These are phyloP conservation scores for Cossypha niveicapilla DNA, from an alignment of 2,797 vertebrate genomes.

Conservation along the genomic window DNA sequence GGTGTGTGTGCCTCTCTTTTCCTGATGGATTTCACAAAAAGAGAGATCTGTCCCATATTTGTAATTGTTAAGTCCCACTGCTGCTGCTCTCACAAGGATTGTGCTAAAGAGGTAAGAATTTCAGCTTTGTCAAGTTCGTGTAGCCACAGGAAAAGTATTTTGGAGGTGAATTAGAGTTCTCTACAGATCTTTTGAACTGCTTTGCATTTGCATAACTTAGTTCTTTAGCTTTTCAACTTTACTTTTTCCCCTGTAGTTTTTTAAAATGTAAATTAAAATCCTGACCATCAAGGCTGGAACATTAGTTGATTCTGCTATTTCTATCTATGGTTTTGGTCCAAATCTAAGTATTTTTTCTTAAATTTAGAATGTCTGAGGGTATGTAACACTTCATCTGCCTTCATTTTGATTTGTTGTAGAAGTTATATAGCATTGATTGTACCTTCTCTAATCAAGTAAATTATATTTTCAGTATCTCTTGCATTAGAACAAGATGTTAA, in stretches of 20 bases:
- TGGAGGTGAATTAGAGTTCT: not conserved
- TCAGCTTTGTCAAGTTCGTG: not conserved
- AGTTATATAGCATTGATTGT: not conserved
- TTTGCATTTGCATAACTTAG: not conserved
- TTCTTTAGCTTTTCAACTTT: not conserved
- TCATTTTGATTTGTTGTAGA: not conserved
- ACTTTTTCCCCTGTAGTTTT: not conserved
- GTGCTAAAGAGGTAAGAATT: conserved; percentile 74
- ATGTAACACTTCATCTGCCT: not conserved
- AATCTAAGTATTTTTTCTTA: not conserved
- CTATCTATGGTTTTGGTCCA: not conserved
- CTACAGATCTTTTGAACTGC: not conserved
- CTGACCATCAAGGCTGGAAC: not conserved
- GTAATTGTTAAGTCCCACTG: conserved; percentile 80
- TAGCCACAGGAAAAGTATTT: not conserved
- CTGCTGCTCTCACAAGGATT: conserved; percentile 75
- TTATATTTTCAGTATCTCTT: not conserved
- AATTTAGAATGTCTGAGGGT: not conserved
- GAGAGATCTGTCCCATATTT: conserved; percentile 78
- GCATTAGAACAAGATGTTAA: not conserved
- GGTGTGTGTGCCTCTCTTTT: not conserved
- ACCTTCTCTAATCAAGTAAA: not conserved
- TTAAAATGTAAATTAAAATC: not conserved
- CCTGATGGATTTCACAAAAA: conserved; percentile 78
- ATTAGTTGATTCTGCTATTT: not conserved